These are phyloP conservation scores for Spodoptera litura DNA, from an alignment of 1,140 invertebrate genomes.

Conservation along the genomic window DNA sequence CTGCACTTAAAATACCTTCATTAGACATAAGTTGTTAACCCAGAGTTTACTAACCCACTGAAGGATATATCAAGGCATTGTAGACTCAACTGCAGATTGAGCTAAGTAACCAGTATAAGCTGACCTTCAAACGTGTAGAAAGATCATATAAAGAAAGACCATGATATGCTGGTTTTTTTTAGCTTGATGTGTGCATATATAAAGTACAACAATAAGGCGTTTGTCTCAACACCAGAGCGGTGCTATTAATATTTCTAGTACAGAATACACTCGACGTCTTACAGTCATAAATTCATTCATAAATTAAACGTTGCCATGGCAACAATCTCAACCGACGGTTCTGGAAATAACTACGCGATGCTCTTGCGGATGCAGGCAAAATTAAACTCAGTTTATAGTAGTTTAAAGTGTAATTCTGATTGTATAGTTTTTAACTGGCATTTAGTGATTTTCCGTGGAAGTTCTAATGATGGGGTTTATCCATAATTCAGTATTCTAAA, in stretches of 20 bases:
- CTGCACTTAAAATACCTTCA: too few relatives aligned
- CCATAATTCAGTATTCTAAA: background rate
- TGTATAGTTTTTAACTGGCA: background rate
- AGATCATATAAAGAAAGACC: too few relatives aligned
- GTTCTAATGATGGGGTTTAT: background rate
- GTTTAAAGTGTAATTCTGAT: background rate
- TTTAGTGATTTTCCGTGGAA: slow-evolving; percentile 24
- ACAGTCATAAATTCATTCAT: slow-evolving; percentile 40
- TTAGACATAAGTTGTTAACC: background rate
- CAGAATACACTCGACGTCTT: slow-evolving; percentile 1
- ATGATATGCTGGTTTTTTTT: too few relatives aligned
- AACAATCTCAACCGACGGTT: slow-evolving; percentile 20
- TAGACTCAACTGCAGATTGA: background rate
- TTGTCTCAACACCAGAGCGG: background rate
- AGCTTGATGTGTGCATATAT: too few relatives aligned
- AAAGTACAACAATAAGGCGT: slow-evolving; percentile 12
- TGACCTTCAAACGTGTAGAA: too few relatives aligned
- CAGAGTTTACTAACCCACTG: background rate
- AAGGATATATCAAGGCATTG: background rate
- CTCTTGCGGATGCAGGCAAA: background rate
- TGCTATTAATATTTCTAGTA: slow-evolving; percentile 41
- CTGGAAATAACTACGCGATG: slow-evolving; percentile 22
- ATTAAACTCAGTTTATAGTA: background rate
- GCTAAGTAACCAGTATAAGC: too few relatives aligned
- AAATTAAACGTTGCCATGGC: slow-evolving; percentile 39